Percentiles rank a stretch among this genome's conserved stretches.
phyloP scores from a whole-genome alignment of 2,113 vertebrate genomes.

The Gnathonemus longibarbis region DNA sequence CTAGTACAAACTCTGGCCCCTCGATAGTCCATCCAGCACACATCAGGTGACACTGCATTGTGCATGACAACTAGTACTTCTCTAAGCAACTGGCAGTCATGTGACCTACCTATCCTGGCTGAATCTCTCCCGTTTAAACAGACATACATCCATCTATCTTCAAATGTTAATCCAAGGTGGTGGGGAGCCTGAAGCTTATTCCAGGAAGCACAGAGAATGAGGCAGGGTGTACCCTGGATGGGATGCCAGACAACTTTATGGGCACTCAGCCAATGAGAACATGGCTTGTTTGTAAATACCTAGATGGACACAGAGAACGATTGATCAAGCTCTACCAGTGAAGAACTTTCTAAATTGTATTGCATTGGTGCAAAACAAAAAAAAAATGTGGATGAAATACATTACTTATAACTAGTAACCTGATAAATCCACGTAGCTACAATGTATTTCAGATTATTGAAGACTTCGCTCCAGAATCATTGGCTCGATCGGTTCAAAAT shows the following conservation, averaged over 20 bases:
- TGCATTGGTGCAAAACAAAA: neutral
- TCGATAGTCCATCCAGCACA: neutral
- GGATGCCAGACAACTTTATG: neutral
- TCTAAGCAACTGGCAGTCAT: neutral
- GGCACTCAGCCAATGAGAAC: neutral
- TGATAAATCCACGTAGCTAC: neutral
- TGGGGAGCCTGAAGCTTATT: neutral
- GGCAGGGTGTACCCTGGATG: neutral
- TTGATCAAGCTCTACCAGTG: neutral
- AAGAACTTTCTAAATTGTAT: neutral
- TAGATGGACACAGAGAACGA: neutral
- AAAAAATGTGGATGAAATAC: neutral
- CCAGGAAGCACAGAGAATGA: neutral
- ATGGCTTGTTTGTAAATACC: neutral
- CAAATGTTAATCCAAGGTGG: neutral
- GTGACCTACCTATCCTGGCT: neutral
- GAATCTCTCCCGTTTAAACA: neutral
- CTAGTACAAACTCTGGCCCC: neutral
- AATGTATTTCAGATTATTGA: neutral
- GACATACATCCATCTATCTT: neutral
- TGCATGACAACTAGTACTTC: neutral
- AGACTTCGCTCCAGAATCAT: neutral
- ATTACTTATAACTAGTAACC: neutral
- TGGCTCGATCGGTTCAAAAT: neutral
- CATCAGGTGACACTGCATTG: neutral